phyloP scores from a whole-genome alignment of 2,113 vertebrate genomes.

The Ammospiza caudacuta region DNA sequence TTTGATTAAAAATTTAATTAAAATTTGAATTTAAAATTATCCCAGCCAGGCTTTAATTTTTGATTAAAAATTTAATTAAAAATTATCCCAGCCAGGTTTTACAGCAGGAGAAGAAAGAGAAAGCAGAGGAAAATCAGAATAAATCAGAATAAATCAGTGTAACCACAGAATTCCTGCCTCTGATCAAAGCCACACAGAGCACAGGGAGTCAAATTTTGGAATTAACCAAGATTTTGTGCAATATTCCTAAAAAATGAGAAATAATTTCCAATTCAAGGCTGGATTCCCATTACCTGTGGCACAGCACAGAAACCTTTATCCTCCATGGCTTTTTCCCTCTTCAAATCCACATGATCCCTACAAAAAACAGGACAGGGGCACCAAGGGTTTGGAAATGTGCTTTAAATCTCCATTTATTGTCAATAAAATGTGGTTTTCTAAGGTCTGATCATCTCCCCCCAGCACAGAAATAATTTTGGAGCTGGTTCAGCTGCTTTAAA shows the following conservation, averaged over 20 bases:
- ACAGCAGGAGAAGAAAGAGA: background rate
- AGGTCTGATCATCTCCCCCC: background rate
- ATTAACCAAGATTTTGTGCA: background rate
- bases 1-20: background rate
- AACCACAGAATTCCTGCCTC: background rate
- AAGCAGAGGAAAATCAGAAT: background rate
- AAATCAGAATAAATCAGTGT: background rate
- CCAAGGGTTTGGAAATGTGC: background rate
- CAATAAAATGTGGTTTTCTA: background rate
- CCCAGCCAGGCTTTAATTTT: too few species aligned
- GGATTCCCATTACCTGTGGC: constrained; percentile 67
- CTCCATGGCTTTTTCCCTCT: background rate
- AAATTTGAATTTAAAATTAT: background rate
- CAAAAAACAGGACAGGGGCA: background rate
- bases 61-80: too few species aligned
- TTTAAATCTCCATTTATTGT: background rate
- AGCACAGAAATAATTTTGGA: background rate
- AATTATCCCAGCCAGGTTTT: background rate
- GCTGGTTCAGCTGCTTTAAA: background rate
- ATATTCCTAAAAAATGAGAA: background rate
- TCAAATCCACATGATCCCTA: constrained; percentile 36
- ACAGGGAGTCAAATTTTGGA: accelerated
- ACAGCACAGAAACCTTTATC: constrained; percentile 37
- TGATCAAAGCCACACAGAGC: background rate
- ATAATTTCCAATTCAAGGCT: background rate